Evolutionary conservation across 2,888 invertebrate genomes (phyloP).

Genomic region (Eupithecia abbreviata): DNA sequence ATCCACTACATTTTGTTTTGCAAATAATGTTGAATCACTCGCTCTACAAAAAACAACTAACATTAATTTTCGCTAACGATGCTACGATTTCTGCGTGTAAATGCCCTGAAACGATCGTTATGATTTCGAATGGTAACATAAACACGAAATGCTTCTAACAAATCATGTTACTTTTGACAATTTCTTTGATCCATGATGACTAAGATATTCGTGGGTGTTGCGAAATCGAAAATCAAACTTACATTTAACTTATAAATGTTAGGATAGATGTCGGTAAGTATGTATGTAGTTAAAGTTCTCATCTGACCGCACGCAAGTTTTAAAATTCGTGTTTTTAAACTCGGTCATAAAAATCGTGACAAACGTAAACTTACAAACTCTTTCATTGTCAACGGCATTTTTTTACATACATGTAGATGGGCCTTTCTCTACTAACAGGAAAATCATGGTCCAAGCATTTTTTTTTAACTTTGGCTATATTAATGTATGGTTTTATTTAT

Average conservation of each 20-base stretch:
- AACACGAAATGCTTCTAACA: slow-evolving; percentile 51
- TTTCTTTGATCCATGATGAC: slow-evolving; percentile 58
- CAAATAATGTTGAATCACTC: background rate
- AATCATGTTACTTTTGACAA: slow-evolving; percentile 61
- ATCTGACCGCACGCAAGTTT: too few species aligned
- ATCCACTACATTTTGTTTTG: background rate
- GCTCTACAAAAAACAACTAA: slow-evolving; percentile 2
- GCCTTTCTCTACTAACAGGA: too few species aligned
- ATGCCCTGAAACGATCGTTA: slow-evolving; percentile 31
- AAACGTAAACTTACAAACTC: background rate
- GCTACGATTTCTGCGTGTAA: slow-evolving; percentile 29
- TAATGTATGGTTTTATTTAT: too few species aligned
- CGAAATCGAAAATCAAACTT: slow-evolving; percentile 44
- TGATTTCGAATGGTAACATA: slow-evolving; percentile 38
- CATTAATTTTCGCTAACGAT: slow-evolving; percentile 25
- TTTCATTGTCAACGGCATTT: background rate
- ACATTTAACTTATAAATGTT: background rate
- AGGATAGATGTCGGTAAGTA: background rate
- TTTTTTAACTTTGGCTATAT: too few species aligned
- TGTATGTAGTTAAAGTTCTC: background rate
- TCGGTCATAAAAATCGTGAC: background rate
- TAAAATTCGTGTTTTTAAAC: background rate
- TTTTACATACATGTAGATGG: background rate
- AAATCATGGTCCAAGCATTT: too few species aligned
- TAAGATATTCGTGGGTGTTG: slow-evolving; percentile 59